Base-by-base conservation (phyloP, 1,140 invertebrate species). In the Pogonomyrmex californicus region DNA sequence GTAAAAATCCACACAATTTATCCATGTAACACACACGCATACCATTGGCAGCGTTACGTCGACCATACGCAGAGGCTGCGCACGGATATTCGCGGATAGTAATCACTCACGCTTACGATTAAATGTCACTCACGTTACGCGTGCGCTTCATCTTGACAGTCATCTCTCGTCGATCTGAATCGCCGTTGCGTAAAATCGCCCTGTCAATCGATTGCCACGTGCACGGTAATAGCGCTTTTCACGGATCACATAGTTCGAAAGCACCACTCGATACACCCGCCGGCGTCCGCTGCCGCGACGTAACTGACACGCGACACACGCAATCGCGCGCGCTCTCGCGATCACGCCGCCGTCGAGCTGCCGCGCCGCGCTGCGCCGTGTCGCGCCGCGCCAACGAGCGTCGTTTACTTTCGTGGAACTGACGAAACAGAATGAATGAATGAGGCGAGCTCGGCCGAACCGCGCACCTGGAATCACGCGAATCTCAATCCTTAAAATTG, bases 221-320 rank as follows among this genome's bases (percentile, higher is more conserved):
- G 73, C 14, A 54, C 41, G 65, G 6, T 12, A 44, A 58, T 6
- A 30, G 47, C 86, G 41, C 51, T 88, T 87, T 71, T 79, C 86
- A 86, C 47, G 68, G 36, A 77, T 70, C 51, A 4, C 85, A 85
- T 87, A 81, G 79, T 60, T 73, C 87, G 56, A 66, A 90, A 83
- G 41, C 14, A 51, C 23, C 88, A 85, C 79, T 86, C 88, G 89
- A 86, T 87, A 82, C 90, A 91, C 89, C 93, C 92, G 91, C 89
- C 94, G 92, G 93, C 94, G 92, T 89, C 93, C 94, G 91, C 94
- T 94, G 94, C 93, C 94, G 94, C 93, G 94, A 94, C 93, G 94
- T 95, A 94, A 95, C 94, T 95, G 94, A 94, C 94, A 92, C 89
- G 66, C 79, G 90, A 89, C 79, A 93, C 92, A 94, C 93, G 92